These are phyloP conservation scores for Drosophila picticornis DNA, from an alignment of 2,888 invertebrate species.

Conservation along the genomic window DNA sequence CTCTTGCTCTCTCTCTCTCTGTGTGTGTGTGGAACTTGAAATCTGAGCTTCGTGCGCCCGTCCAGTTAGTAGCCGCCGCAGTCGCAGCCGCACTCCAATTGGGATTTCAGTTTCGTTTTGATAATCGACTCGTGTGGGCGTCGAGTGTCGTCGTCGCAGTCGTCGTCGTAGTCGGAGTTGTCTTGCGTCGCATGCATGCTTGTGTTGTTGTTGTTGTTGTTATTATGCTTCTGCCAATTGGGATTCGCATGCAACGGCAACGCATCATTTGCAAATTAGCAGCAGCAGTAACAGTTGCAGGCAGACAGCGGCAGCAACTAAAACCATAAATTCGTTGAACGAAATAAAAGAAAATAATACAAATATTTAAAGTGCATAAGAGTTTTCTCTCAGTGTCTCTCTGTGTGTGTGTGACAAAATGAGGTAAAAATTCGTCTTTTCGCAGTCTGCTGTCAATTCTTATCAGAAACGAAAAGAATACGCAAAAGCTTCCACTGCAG, in stretches of 20 bases:
- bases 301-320: conserved; percentile 35
- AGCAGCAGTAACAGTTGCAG: conserved; percentile 52
- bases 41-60: conserved; percentile 75
- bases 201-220: conserved; percentile 39
- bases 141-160: conserved; percentile 42
- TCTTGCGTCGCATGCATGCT: conserved; percentile 51
- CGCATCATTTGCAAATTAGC: conserved; percentile 66
- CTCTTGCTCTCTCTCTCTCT: conserved; percentile 4
- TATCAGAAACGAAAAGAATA: conserved; percentile 33
- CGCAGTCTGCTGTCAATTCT: conserved; percentile 38
- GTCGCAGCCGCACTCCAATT: conserved; percentile 51
- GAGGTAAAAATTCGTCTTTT: conserved; percentile 27
- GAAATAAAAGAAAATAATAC: conserved; percentile 18
- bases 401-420: conserved; percentile 19
- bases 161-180: conserved; percentile 42
- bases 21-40: conserved; percentile 59
- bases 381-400: neutral
- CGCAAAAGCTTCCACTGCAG: conserved; percentile 12
- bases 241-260: conserved; percentile 40
- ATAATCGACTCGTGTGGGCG: conserved; percentile 73
- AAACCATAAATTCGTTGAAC: conserved; percentile 53
- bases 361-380: conserved; percentile 8
- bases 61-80: conserved; percentile 45
- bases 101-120: conserved; percentile 67
- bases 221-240: conserved; percentile 37